These are phyloP conservation scores for Tychaedon coryphoeus DNA, from an alignment of 2,113 vertebrate genomes.

Conservation along the genomic window DNA sequence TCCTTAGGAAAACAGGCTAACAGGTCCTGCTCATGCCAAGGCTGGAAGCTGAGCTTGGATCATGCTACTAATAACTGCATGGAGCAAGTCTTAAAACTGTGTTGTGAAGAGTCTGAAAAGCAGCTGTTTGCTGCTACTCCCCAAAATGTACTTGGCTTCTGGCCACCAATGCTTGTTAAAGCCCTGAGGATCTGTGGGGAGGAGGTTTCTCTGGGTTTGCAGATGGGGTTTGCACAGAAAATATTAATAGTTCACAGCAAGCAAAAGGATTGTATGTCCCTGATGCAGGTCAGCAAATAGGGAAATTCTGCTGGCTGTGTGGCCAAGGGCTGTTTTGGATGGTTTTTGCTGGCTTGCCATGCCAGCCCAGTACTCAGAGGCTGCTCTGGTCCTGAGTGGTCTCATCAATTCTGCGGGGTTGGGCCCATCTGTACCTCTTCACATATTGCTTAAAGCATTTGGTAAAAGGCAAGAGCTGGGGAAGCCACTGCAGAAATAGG, in stretches of 20 bases:
- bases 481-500: background rate
- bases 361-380: background rate
- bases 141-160: background rate
- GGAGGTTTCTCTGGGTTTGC: background rate
- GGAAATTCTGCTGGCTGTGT: background rate
- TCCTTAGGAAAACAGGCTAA: background rate
- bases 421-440: background rate
- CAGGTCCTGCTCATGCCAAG: background rate
- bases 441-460: background rate
- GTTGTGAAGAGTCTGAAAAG: background rate
- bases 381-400: fast-evolving
- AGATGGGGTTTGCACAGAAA: background rate
- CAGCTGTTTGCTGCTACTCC: conserved; percentile 15
- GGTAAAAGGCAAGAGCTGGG: background rate
- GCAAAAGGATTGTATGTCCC: background rate
- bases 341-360: background rate
- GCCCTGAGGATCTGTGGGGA: background rate
- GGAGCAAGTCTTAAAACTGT: background rate
- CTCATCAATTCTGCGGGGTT: background rate
- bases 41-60: background rate
- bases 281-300: background rate
- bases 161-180: background rate
- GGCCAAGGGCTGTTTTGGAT: background rate
- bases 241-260: background rate
- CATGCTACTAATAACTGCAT: background rate